Evolutionary conservation across 2,113 vertebrate genomes (phyloP), one percentile per base, ranked within the genome.

Genomic region (Fregetta grallaria): DNA sequence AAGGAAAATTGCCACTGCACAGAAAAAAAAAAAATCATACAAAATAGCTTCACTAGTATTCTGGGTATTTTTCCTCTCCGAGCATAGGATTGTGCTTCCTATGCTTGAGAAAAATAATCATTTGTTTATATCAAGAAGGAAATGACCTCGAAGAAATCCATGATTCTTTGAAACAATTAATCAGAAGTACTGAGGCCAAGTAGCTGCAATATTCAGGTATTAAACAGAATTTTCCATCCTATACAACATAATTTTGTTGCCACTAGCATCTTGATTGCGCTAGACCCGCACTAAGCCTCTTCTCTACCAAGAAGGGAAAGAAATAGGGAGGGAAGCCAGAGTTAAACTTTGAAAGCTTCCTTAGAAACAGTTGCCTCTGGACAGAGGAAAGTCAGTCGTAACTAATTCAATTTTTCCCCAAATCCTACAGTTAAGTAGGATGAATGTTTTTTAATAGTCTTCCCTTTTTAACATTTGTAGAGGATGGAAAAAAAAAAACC

Each of bases 401-500:
- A 53, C 11, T 67, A 55, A 81, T 40, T 58, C 16, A 65, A 11
- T 50, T 66, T 78, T n/a, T 94, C n/a, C n/a, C 16, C 17, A 79
- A 20, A 79, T 78, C 45, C 40, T 61, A 58, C 27, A 72, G 21
- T 58, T 85, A 91, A 65, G 15, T 18, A 56, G 22, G 15, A 70
- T 49, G 4, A 58, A 26, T n/a, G 9, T 30, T 85, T 88, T 52
- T 80, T 3, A 61, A n/a, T 45, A 75, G 58, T 27, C 21, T 77
- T 47, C 13, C 20, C 17, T 84, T 88, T 81, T n/a, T 87, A 71
- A 61, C 27, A 56, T 61, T 59, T 65, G 10, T 53, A 58, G 38
- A 79, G 17, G 4, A 58, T 73, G 19, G 6, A 3, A 22, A 11
- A 38, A 53, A 32, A 6, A 32, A 29, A 8, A 16, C 0, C 1